phyloP scores from a whole-genome alignment of 2,113 vertebrate species.

The Falco punctatus region DNA sequence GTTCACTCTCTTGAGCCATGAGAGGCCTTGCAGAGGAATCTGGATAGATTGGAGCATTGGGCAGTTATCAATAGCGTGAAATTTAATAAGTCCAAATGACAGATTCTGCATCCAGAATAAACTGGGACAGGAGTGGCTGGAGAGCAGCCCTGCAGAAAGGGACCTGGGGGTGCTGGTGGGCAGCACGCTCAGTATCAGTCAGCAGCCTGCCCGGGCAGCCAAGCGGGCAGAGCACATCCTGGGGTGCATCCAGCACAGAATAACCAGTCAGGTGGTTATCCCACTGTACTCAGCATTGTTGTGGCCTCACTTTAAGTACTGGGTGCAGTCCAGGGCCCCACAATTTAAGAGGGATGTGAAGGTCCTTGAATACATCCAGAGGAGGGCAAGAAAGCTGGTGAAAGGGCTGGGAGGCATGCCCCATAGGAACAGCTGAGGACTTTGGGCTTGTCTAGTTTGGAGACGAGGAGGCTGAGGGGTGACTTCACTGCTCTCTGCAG shows the following conservation, averaged over 20 bases:
- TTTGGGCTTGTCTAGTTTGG: not conserved
- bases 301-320: too few species aligned
- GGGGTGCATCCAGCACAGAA: too few species aligned
- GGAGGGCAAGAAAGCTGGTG: too few species aligned
- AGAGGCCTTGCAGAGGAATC: not conserved
- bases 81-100: not conserved
- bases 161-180: fast-evolving
- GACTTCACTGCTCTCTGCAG: not conserved
- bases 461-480: not conserved
- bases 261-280: too few species aligned
- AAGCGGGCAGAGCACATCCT: too few species aligned
- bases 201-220: too few species aligned
- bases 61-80: not conserved
- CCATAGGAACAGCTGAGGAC: too few species aligned
- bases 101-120: not conserved
- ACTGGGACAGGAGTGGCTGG: fast-evolving
- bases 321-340: too few species aligned
- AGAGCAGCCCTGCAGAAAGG: not conserved
- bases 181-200: not conserved
- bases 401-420: too few species aligned
- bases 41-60: not conserved
- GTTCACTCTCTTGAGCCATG: not conserved
- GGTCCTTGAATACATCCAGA: too few species aligned
- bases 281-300: too few species aligned
- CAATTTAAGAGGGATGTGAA: too few species aligned